Percentiles rank a stretch among this genome's conserved stretches.
Evolutionary conservation across 2,113 vertebrate genomes (phyloP).

Genomic region (Planiliza haematocheilus): DNA sequence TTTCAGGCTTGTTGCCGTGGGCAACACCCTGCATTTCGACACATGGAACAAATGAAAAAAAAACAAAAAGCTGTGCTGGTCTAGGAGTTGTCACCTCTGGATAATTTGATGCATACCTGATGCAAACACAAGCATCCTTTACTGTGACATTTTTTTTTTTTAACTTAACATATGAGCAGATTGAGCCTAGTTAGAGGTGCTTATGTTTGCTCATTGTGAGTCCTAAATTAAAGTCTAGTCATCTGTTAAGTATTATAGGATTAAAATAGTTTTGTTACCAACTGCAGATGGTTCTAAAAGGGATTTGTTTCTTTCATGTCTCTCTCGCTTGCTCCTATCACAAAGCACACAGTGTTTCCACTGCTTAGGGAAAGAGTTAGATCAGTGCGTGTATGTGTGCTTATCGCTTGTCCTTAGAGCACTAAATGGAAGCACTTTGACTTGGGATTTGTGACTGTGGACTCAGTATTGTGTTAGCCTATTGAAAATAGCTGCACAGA

Average conservation of each 20-base stretch:
- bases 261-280: constrained; percentile 65
- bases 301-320: constrained; percentile 57
- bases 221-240: constrained; percentile 62
- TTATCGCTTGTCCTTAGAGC: constrained; percentile 53
- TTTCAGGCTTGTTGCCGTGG: constrained; percentile 64
- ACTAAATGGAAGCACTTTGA: constrained; percentile 26
- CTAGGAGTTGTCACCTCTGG: constrained; percentile 15
- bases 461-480: constrained; percentile 22
- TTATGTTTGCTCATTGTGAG: constrained; percentile 32
- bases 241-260: constrained; percentile 69
- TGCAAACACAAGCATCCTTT: constrained; percentile 6
- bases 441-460: constrained; percentile 34
- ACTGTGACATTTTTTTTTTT: constrained; percentile 11
- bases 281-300: constrained; percentile 54
- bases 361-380: background rate
- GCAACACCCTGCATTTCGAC: constrained; percentile 62
- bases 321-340: constrained; percentile 9
- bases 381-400: constrained; percentile 4
- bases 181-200: constrained; percentile 37
- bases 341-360: constrained; percentile 1
- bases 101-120: constrained; percentile 29
- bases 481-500: constrained; percentile 28
- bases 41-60: constrained; percentile 5
- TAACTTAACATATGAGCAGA: constrained; percentile 43
- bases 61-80: background rate